Percentiles rank a stretch among this genome's conserved stretches.
Evolutionary conservation across 2,888 invertebrate genomes (phyloP).

Genomic region (Cistogaster globosa): DNA sequence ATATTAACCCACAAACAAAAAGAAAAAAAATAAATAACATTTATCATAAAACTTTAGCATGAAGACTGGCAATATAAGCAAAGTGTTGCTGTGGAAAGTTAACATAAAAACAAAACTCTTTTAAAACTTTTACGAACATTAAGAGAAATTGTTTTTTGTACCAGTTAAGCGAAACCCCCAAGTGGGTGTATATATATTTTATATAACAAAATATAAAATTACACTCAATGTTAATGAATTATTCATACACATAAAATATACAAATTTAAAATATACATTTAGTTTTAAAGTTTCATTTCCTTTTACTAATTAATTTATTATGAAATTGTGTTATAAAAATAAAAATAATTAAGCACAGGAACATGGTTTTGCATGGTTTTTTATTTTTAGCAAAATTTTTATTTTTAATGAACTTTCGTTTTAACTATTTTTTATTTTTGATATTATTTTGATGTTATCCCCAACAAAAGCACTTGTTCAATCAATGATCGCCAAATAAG

Average conservation of each 20-base stretch:
- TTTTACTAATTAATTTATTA: too few relatives aligned
- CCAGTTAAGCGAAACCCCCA: constrained; percentile 10
- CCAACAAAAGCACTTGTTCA: too few relatives aligned
- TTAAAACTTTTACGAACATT: constrained; percentile 4
- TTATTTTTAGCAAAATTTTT: too few relatives aligned
- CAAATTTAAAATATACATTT: too few relatives aligned
- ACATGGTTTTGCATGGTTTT: too few relatives aligned
- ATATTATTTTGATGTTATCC: too few relatives aligned
- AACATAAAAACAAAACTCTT: neutral
- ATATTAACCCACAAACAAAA: constrained; percentile 14
- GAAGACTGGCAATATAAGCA: constrained; percentile 9
- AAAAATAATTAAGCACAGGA: too few relatives aligned
- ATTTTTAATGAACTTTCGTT: too few relatives aligned
- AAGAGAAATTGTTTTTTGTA: constrained; percentile 1
- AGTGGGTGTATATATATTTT: constrained; percentile 7
- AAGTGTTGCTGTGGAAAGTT: constrained; percentile 21
- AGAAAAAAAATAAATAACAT: constrained; percentile 29
- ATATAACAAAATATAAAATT: neutral
- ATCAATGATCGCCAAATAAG: too few relatives aligned
- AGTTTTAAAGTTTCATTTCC: too few relatives aligned
- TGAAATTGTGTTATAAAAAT: too few relatives aligned
- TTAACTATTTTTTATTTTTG: too few relatives aligned
- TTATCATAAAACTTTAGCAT: constrained; percentile 30
- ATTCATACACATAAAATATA: constrained; percentile 7
- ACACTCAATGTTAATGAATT: neutral